Conservation (phyloP, 2,113 vertebrate genomes). For the Brachyhypopomus gauderio region DNA sequence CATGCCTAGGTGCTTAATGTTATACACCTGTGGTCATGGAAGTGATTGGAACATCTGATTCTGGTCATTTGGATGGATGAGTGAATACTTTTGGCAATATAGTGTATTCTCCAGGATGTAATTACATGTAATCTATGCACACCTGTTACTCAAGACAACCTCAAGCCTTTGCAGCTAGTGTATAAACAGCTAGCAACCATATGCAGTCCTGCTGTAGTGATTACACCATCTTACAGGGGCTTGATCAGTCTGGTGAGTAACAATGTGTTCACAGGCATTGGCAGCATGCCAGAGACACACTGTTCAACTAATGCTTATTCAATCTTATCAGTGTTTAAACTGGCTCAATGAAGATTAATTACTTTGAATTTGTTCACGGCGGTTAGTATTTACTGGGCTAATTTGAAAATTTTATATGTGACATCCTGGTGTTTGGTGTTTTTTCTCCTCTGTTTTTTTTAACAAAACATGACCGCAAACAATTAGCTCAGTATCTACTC, state of each 20-base stretch:
- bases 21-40: too few species aligned
- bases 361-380: not conserved
- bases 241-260: not conserved
- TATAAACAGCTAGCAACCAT: not conserved
- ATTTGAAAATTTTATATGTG: not conserved
- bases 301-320: not conserved
- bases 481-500: not conserved
- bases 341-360: not conserved
- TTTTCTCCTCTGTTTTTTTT: too few species aligned
- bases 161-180: not conserved
- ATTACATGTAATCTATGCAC: not conserved
- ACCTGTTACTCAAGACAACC: not conserved
- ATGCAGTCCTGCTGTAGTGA: not conserved
- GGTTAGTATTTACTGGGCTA: not conserved
- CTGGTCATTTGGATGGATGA: too few species aligned
- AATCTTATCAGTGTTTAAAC: not conserved
- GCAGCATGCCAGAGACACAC: not conserved
- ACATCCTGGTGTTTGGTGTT: too few species aligned
- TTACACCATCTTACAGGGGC: not conserved
- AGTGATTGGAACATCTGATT: too few species aligned
- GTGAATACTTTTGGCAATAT: too few species aligned
- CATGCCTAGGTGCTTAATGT: too few species aligned
- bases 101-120: not conserved
- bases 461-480: too few species aligned
- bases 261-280: not conserved